Base-by-base conservation (phyloP, 2,797 vertebrate genomes). In the Eupleurogrammus muticus region DNA sequence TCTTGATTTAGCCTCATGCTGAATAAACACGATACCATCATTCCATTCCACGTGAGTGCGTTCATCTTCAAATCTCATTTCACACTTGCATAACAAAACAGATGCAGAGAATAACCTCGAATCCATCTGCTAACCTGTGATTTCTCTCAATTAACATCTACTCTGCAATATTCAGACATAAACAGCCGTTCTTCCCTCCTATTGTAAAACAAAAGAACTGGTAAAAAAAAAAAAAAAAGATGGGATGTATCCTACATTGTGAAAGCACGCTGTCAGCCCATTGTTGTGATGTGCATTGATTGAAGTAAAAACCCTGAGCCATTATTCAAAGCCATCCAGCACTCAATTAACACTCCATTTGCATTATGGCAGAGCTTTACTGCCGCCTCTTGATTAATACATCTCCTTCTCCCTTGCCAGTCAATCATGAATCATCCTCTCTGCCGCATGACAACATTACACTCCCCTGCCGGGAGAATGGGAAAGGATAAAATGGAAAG, bases 341-440 rank as follows among this genome's bases (percentile, higher is more conserved):
- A 89, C 85, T 93, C 90, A 93, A 93, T 94, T 94, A 93, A 92
- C 90, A 93, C 84, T 51, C 88, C 78, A 92, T 93, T 92, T 93
- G 89, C 91, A 92, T 93, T 92, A 92, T 87, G 89, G 92, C 86
- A 85, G 78, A 77, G 62, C 79, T 82, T 63, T 71, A 63, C 78
- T 73, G 81, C 75, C 32, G 87, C 77, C 84, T 72, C 85, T 86
- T 92, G 90, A 92, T 91, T 92, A 93, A 93, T 91, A 89, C 34
- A 77, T 90, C 79, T 89, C 76, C 87, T 77, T 83, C 84, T 89
- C 79, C 35, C 53, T 77, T 82, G 78, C 88, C 90, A 92, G 89
- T 94, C 92, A 94, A 91, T 94, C 90, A 91, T 92, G 88, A 93
- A 91, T 92, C 89, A 92, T 85, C 85, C 74, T 76, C 73, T 84